Evolutionary conservation across 2,797 vertebrate species (phyloP).

Genomic region (Xenentodon cancila): DNA sequence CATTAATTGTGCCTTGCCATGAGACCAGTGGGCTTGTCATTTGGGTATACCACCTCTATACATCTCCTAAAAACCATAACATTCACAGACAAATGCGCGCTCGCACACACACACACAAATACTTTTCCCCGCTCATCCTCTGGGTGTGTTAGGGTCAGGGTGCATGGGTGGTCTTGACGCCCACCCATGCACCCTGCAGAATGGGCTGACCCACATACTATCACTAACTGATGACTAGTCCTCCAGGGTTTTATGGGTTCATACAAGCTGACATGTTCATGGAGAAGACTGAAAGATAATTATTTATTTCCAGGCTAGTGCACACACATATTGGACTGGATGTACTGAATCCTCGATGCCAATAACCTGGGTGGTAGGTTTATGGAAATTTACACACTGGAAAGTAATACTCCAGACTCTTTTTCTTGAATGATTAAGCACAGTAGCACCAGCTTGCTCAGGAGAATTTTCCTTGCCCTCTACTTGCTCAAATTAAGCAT

Average conservation of each 20-base stretch:
- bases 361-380: neutral
- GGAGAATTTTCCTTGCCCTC: too few species aligned
- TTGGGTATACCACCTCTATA: slow-evolving; percentile 87
- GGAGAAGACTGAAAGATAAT: slow-evolving; percentile 34
- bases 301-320: slow-evolving; percentile 25
- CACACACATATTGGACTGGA: neutral
- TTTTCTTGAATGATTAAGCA: too few species aligned
- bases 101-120: slow-evolving; percentile 16
- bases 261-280: slow-evolving; percentile 28
- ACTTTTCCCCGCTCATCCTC: slow-evolving; percentile 45
- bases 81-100: slow-evolving; percentile 8
- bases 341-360: neutral
- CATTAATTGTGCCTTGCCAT: slow-evolving; percentile 92
- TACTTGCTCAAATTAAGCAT: too few species aligned
- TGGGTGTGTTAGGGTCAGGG: slow-evolving; percentile 46
- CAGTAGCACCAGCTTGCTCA: too few species aligned
- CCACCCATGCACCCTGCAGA: slow-evolving; percentile 55
- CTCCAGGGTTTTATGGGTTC: slow-evolving; percentile 56
- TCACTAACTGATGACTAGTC: slow-evolving; percentile 70
- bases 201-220: slow-evolving; percentile 73
- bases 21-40: slow-evolving; percentile 89
- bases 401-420: too few species aligned
- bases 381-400: neutral
- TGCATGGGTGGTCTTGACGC: slow-evolving; percentile 46
- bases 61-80: slow-evolving; percentile 77